Conservation (phyloP, 2,888 invertebrate species). For the Epinotia brunnichana region DNA sequence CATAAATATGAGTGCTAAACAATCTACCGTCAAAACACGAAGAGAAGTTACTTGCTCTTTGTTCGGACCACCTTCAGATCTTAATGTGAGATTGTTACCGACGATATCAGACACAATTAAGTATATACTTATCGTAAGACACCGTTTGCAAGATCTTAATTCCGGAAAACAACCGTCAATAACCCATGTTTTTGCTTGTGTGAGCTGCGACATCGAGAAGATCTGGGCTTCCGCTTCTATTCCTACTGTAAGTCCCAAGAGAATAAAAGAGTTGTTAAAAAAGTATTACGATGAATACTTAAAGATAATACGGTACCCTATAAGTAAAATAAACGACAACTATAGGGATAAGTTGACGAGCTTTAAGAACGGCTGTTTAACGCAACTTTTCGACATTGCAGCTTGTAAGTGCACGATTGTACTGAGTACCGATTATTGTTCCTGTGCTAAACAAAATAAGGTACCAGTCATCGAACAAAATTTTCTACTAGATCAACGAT, state of each 20-base stretch:
- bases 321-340: background rate
- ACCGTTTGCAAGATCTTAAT: conserved; percentile 12
- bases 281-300: conserved; percentile 10
- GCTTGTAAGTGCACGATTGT: background rate
- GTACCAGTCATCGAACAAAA: background rate
- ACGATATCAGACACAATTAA: conserved; percentile 13
- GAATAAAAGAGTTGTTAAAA: conserved; percentile 13
- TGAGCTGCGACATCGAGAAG: conserved; percentile 3
- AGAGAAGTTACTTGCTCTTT: conserved; percentile 13
- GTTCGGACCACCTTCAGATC: conserved; percentile 12
- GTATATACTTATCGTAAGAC: conserved; percentile 12
- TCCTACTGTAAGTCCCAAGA: conserved; percentile 6
- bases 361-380: no score
- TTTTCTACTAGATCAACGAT: no score
- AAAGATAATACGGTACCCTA: conserved; percentile 3
- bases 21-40: conserved; percentile 19
- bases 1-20: conserved; percentile 10
- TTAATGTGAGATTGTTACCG: background rate
- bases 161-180: conserved; percentile 15
- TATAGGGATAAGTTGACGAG: no score
- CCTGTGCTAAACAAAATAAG: conserved; percentile 5
- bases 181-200: conserved; percentile 4
- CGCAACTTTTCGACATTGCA: conserved; percentile 2
- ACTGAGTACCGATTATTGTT: background rate
- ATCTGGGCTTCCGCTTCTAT: conserved; percentile 13